Base-by-base conservation (phyloP, 2,888 invertebrate species). In the Podabrus alpinus region DNA sequence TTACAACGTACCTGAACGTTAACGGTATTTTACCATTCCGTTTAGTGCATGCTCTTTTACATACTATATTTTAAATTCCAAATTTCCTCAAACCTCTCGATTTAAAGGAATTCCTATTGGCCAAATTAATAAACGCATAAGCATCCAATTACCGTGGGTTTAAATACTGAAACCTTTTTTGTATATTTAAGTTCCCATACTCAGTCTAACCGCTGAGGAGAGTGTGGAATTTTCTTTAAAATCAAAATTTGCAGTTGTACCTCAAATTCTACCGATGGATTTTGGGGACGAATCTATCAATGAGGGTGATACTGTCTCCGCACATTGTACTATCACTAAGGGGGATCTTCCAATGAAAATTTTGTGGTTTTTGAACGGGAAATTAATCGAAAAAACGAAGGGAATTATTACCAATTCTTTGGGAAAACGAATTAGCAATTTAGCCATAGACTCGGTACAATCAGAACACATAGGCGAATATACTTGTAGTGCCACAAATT, bases 331-430 rank as follows among this genome's bases (percentile, higher is more conserved):
- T 80, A 90, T 92, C 68, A 90, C 91, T 72, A 91, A 92, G 86
- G 93, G 94, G 75, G 94, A 94, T 87, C 88, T 91, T 77, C 94
- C 94, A 3, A 88, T 94, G 84, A 89, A 89, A 71, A 91, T 94
- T 74, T 88, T 89, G 25, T 94, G 94, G 94, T 91, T 91, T 74
- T 92, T 94, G 87, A 92, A 93, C 88, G 92, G 91, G 75, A 89
- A 90, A 85, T 89, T 89, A 73, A 87, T 92, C 83, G 89, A 89
- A 80, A 86, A 87, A 68, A 88, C 88, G 79, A 87, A 87, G 81
- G 89, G 88, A 82, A 89, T 91, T 81, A 87, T 87, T 71, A 89
- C 92, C 68, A 88, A 89, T 60, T 90, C 90, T 85, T 90, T 91
- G 84, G 91, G 91, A 15, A 90, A 90, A 78, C 91, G 91, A 82